Base-by-base conservation (phyloP, 2,113 vertebrate species). In the Zosterops lateralis region DNA sequence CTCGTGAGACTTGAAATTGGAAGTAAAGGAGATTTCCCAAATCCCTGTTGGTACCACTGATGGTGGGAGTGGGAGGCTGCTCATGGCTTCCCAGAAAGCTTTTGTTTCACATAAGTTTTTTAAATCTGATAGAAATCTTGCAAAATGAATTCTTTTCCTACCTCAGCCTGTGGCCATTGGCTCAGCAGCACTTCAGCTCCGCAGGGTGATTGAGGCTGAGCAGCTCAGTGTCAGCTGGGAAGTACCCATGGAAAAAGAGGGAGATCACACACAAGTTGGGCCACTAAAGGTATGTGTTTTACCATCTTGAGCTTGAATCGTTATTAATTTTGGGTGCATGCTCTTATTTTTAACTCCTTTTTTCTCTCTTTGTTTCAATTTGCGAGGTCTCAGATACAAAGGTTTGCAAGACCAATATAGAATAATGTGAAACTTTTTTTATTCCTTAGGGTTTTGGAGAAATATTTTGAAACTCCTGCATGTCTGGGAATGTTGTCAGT, bases 111-210 rank as follows among this genome's bases (percentile, higher is more conserved):
- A 4, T 1, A 12, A 74, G 14, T 53, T 62, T 17, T 62, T 65
- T 40, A 40, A 51, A 60, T 24, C 36, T 44, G 32, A 10, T 34
- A 44, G 66, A 70, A 84, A 61, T 34, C 20, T n/a, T 42, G 12
- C 24, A 64, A 19, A 73, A 77, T 74, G 22, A 60, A 8, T 87
- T 80, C 79, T 81, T 36, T 93, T 44, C 74, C n/a, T 94, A n/a
- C 45, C 95, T 79, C 93, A 99, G 99, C 97, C 98, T 9, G 92
- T 98, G 95, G 92, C 93, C 12, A 4, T 99, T 26, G 99, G 99
- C 60, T 97, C 96, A 47, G 98, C 98, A 19, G 82, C 85, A 2
- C 95, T 99, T 40, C 93, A 97, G 40, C 95, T 99, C n/a, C 64
- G 89, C 42, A 68, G 90, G 79, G 94, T 99, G 67, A 93, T 99